Percentiles rank a stretch among this genome's conserved stretches.
phyloP scores from a whole-genome alignment of 2,797 vertebrate genomes.

The Neomorphus geoffroyi region DNA sequence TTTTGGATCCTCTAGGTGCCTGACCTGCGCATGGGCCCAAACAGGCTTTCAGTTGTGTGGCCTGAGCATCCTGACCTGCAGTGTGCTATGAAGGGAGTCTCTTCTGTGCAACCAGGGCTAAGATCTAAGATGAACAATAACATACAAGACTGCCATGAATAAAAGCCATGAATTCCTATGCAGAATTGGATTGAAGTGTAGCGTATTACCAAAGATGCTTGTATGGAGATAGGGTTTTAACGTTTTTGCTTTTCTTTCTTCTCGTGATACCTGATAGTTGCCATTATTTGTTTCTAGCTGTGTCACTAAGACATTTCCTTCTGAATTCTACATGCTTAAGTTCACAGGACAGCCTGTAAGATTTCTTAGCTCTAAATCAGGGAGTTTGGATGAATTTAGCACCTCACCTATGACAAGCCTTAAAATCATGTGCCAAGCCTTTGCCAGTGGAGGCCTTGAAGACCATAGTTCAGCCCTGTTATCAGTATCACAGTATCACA shows the following conservation, averaged over 20 bases:
- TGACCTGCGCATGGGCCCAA: fast-evolving
- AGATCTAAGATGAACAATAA: not conserved
- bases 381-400: not conserved
- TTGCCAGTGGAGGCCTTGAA: not conserved
- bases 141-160: not conserved
- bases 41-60: not conserved
- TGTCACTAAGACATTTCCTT: not conserved
- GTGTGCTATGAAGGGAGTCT: not conserved
- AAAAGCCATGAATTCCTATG: not conserved
- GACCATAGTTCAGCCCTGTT: not conserved
- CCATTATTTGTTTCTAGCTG: not conserved
- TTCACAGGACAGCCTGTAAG: not conserved
- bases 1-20: not conserved
- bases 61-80: not conserved
- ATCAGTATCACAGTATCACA: too few species aligned
- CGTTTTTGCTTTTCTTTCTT: too few species aligned
- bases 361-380: not conserved
- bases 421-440: not conserved
- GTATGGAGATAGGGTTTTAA: too few species aligned
- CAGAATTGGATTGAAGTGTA: not conserved
- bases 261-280: not conserved
- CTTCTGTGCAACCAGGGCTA: not conserved
- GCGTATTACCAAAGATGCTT: not conserved
- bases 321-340: not conserved
- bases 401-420: not conserved